Conservation (phyloP, 2,797 vertebrate genomes). For the Pampus argenteus region DNA sequence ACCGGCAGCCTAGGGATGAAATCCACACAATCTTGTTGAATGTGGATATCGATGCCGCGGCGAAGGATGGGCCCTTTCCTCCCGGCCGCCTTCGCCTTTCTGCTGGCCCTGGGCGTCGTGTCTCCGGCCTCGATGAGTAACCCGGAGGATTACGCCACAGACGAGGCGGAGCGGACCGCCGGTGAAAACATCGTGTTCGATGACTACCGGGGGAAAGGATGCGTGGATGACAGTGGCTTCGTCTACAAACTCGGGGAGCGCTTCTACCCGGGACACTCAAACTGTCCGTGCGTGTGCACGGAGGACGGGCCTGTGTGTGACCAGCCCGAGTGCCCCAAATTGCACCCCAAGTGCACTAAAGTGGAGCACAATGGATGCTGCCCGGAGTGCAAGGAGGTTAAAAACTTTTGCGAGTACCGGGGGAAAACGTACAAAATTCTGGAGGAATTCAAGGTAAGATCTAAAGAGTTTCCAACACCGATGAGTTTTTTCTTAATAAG, state of each 20-base stretch:
- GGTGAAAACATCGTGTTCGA: conserved; percentile 97
- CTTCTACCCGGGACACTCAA: conserved; percentile 99
- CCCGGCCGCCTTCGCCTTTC: conserved; percentile 89
- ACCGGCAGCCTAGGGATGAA: conserved; percentile 74
- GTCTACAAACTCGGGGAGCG: conserved; percentile 99
- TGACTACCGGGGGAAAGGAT: conserved; percentile 98
- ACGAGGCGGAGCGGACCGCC: conserved; percentile 93
- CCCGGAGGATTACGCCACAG: conserved; percentile 94
- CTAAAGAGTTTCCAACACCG: too few relatives aligned
- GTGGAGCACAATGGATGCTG: conserved; percentile 99
- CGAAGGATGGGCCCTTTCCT: conserved; percentile 93
- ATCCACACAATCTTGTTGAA: conserved; percentile 72
- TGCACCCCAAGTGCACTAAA: conserved; percentile 99
- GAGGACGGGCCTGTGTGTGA: conserved; percentile 99
- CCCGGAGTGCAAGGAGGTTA: conserved; percentile 99
- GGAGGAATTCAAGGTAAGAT: conserved; percentile 99
- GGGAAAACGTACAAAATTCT: conserved; percentile 98
- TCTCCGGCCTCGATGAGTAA: conserved; percentile 88
- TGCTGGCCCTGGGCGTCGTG: conserved; percentile 87
- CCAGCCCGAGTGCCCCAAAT: conserved; percentile 98
- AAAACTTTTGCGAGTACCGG: conserved; percentile 99
- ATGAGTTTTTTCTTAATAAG: too few relatives aligned
- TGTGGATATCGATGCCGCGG: conserved; percentile 78
- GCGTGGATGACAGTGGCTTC: conserved; percentile 99
- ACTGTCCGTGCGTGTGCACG: conserved; percentile 98